These are phyloP conservation scores for Typhlichthys subterraneus DNA, from an alignment of 2,797 vertebrate species.

Conservation along the genomic window DNA sequence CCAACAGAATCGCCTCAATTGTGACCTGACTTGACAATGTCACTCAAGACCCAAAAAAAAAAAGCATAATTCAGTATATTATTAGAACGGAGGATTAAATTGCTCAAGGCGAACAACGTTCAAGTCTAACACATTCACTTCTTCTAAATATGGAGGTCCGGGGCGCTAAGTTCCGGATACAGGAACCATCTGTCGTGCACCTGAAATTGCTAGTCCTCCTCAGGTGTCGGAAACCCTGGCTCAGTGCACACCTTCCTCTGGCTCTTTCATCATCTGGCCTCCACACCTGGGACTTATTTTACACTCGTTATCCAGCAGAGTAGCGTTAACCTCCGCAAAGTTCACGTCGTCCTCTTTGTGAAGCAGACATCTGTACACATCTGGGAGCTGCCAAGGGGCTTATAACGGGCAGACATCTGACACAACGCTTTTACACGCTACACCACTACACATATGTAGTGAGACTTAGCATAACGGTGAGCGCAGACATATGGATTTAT, in stretches of 20 bases:
- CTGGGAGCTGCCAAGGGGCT: slow-evolving; percentile 11
- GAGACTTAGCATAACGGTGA: slow-evolving; percentile 40
- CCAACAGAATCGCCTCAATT: slow-evolving; percentile 20
- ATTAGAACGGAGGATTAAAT: slow-evolving; percentile 39
- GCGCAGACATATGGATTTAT: slow-evolving; percentile 63
- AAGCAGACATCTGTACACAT: slow-evolving; percentile 4
- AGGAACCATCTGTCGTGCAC: slow-evolving; percentile 12
- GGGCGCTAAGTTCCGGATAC: not conserved
- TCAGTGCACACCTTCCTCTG: not conserved
- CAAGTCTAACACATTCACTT: slow-evolving; percentile 20
- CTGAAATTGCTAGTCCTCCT: slow-evolving; percentile 24
- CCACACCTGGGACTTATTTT: slow-evolving; percentile 30
- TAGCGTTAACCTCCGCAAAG: slow-evolving; percentile 21
- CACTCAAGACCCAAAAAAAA: no score
- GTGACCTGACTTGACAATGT: slow-evolving; percentile 35
- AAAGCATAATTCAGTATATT: slow-evolving; percentile 18
- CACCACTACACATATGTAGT: slow-evolving; percentile 14
- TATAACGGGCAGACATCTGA: slow-evolving; percentile 17
- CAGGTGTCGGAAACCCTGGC: slow-evolving; percentile 9
- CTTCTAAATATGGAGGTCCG: not conserved
- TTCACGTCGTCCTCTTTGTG: slow-evolving; percentile 20
- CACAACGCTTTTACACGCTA: slow-evolving; percentile 7
- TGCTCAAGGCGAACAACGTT: slow-evolving; percentile 47
- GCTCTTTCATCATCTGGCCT: slow-evolving; percentile 12
- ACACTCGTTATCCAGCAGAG: slow-evolving; percentile 23